Evolutionary conservation across 2,797 vertebrate species (phyloP).

Genomic region (Anguilla anguilla): DNA sequence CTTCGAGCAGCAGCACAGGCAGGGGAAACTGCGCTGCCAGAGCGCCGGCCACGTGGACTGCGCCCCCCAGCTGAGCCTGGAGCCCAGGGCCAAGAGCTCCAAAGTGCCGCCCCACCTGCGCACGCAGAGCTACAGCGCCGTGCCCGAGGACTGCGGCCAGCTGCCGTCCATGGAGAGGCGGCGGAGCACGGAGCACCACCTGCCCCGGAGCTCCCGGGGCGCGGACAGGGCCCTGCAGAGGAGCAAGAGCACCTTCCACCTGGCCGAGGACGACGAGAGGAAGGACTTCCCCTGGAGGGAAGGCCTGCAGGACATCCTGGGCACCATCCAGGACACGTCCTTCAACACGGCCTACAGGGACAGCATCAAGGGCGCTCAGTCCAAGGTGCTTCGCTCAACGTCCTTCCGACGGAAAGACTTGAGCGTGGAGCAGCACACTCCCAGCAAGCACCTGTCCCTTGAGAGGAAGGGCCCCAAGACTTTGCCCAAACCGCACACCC

Average conservation of each 20-base stretch:
- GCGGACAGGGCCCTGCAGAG: slow-evolving; percentile 69
- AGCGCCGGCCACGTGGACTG: slow-evolving; percentile 48
- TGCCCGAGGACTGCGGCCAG: slow-evolving; percentile 40
- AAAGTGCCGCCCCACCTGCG: slow-evolving; percentile 49
- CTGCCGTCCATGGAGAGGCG: slow-evolving; percentile 41
- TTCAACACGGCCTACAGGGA: slow-evolving; percentile 83
- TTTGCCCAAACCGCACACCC: slow-evolving; percentile 79
- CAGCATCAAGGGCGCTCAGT: slow-evolving; percentile 86
- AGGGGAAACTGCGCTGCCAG: slow-evolving; percentile 65
- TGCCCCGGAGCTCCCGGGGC: slow-evolving; percentile 53
- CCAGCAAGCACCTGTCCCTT: slow-evolving; percentile 62
- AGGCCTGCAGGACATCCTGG: slow-evolving; percentile 58
- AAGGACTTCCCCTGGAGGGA: slow-evolving; percentile 66
- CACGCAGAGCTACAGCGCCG: slow-evolving; percentile 60
- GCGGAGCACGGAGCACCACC: slow-evolving; percentile 54
- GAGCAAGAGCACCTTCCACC: slow-evolving; percentile 85
- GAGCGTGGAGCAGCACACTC: slow-evolving; percentile 59
- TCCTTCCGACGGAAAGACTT: slow-evolving; percentile 84
- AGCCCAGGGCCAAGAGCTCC: slow-evolving; percentile 36
- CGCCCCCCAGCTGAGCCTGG: slow-evolving; percentile 49
- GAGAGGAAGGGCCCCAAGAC: slow-evolving; percentile 77
- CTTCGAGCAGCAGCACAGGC: slow-evolving; percentile 83
- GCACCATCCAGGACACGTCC: slow-evolving; percentile 66
- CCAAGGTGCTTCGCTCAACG: slow-evolving; percentile 84
- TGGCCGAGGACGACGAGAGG: slow-evolving; percentile 62